Evolutionary conservation across 1,140 invertebrate species (phyloP).

Genomic region (Glomeris maerens): DNA sequence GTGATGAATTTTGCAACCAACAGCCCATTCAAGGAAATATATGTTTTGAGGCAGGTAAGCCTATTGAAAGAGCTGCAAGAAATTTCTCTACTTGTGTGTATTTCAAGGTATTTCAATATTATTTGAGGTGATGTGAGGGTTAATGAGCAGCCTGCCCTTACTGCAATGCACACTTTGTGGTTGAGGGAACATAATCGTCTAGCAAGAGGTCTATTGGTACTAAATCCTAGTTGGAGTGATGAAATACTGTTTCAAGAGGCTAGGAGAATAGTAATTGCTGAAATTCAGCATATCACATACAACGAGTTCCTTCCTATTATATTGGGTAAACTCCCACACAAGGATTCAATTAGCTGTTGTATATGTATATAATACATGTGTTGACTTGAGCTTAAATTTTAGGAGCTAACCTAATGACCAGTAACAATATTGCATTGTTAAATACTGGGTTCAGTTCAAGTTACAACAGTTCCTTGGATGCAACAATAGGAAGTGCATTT

Average conservation of each 20-base stretch:
- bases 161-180: conserved; percentile 34
- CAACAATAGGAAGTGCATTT: conserved; percentile 43
- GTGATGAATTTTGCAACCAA: no score
- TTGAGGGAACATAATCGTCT: conserved; percentile 36
- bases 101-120: background rate
- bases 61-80: no score
- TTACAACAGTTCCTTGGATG: conserved; percentile 39
- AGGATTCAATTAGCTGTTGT: background rate
- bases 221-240: conserved; percentile 32
- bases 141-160: conserved; percentile 36
- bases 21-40: conserved; percentile 24
- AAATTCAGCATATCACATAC: conserved; percentile 49
- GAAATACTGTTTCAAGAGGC: conserved; percentile 44
- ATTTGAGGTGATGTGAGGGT: conserved; percentile 35
- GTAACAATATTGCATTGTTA: conserved; percentile 23
- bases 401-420: conserved; percentile 20
- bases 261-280: conserved; percentile 36
- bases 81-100: no score
- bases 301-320: conserved; percentile 48
- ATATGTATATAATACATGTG: background rate
- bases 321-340: conserved; percentile 32
- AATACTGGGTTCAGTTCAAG: conserved; percentile 23
- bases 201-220: conserved; percentile 20
- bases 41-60: conserved; percentile 23
- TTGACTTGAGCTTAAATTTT: background rate